These are phyloP conservation scores for Drosophila subquinaria DNA, from an alignment of 2,888 invertebrate genomes.

Conservation along the genomic window DNA sequence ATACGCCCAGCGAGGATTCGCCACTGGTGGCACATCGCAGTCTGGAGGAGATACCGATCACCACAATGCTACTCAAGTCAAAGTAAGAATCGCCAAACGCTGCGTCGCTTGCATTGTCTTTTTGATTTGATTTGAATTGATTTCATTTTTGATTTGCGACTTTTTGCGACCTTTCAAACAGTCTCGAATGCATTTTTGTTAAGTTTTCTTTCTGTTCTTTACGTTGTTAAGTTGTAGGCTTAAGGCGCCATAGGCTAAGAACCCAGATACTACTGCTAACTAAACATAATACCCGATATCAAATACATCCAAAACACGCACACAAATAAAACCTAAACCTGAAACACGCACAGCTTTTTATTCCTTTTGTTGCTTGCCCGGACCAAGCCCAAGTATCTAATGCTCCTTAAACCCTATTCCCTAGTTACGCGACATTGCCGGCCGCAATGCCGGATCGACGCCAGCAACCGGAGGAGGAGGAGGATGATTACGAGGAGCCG, in stretches of 20 bases:
- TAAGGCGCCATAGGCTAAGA: constrained; percentile 55
- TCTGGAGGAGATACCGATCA: constrained; percentile 84
- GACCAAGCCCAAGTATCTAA: constrained; percentile 54
- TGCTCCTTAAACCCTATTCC: constrained; percentile 58
- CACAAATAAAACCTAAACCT: constrained; percentile 63
- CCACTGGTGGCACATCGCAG: constrained; percentile 87
- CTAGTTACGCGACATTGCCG: constrained; percentile 60
- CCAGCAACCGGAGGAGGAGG: constrained; percentile 52
- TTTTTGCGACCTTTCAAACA: constrained; percentile 51
- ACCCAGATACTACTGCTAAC: constrained; percentile 42
- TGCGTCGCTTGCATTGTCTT: constrained; percentile 83
- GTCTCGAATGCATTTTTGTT: constrained; percentile 74
- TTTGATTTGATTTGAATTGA: constrained; percentile 12
- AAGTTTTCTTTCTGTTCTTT: constrained; percentile 40
- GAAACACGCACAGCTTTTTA: constrained; percentile 56
- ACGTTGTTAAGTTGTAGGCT: constrained; percentile 57
- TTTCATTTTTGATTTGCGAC: constrained; percentile 48
- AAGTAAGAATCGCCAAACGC: constrained; percentile 70
- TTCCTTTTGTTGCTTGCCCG: constrained; percentile 48
- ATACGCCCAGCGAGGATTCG: constrained; percentile 86
- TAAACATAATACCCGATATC: constrained; percentile 21
- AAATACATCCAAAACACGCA: constrained; percentile 30
- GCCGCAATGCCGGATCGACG: constrained; percentile 29
- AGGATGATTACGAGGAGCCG: constrained; percentile 87
- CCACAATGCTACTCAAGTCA: constrained; percentile 69